A percentile compares a stretch with the other conserved stretches of the same genome.
phyloP scores from a whole-genome alignment of 2,888 invertebrate genomes.

The Marronus borbonicus region DNA sequence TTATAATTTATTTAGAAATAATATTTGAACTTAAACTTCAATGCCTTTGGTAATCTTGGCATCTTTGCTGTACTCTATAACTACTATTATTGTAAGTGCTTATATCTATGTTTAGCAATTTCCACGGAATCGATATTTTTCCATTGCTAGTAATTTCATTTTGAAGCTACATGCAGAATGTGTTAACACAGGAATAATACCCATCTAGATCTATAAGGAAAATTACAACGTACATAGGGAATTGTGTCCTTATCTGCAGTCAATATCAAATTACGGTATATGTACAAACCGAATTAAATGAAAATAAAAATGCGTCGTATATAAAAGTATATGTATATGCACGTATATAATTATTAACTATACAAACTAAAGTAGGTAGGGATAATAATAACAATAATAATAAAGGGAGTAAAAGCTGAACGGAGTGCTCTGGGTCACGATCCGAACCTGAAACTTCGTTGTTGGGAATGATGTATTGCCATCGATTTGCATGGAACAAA shows the following conservation, averaged over 20 bases:
- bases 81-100: too few species aligned
- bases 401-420: constrained; percentile 7
- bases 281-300: constrained; percentile 12
- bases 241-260: neutral
- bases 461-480: constrained; percentile 46
- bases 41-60: too few species aligned
- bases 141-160: too few species aligned
- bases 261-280: neutral
- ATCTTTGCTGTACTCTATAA: too few species aligned
- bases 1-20: too few species aligned
- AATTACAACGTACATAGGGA: too few species aligned
- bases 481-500: constrained; percentile 49
- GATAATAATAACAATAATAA: constrained; percentile 23
- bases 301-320: neutral
- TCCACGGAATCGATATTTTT: too few species aligned
- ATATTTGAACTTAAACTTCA: too few species aligned
- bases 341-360: constrained; percentile 24
- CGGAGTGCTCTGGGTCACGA: constrained; percentile 33
- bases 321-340: constrained; percentile 8
- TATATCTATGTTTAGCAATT: too few species aligned
- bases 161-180: too few species aligned
- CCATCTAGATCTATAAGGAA: too few species aligned
- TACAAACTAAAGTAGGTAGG: constrained; percentile 39
- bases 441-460: constrained; percentile 43
- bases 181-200: too few species aligned